Percentiles rank a stretch among this genome's conserved stretches.
phyloP scores from a whole-genome alignment of 2,797 vertebrate species.

The Phoxinus dragarum region DNA sequence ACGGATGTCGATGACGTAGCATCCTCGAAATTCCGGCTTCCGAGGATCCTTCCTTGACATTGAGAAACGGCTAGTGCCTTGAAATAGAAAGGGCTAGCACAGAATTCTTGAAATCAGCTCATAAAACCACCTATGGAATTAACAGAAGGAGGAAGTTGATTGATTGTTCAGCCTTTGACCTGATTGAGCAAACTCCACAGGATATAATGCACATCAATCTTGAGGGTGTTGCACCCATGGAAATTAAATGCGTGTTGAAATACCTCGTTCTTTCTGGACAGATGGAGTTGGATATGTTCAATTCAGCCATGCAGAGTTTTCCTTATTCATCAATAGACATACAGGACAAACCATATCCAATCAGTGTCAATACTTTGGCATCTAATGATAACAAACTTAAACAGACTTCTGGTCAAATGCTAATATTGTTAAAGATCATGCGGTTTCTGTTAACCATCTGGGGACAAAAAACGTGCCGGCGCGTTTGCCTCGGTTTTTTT shows the following conservation, averaged over 20 bases:
- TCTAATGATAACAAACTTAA: no score
- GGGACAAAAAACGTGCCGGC: no score
- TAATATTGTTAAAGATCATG: conserved; percentile 31
- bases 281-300: conserved; percentile 28
- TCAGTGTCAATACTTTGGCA: conserved; percentile 19
- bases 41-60: no score
- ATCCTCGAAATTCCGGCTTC: no score
- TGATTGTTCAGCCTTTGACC: conserved; percentile 33
- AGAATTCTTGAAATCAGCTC: neutral
- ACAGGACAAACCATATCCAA: neutral
- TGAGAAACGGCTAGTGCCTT: no score
- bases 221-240: conserved; percentile 34
- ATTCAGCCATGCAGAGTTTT: conserved; percentile 28
- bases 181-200: conserved; percentile 42
- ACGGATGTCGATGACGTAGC: no score
- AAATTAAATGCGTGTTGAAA: conserved; percentile 43
- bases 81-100: conserved; percentile 1
- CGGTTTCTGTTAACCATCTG: neutral
- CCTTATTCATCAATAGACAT: conserved; percentile 13
- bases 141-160: conserved; percentile 26
- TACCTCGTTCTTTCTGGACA: conserved; percentile 39
- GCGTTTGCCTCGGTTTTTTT: no score
- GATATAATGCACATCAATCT: conserved; percentile 44
- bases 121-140: neutral
- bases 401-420: conserved; percentile 18